phyloP scores from a whole-genome alignment of 2,888 invertebrate species.

The Punctoribates punctum region DNA sequence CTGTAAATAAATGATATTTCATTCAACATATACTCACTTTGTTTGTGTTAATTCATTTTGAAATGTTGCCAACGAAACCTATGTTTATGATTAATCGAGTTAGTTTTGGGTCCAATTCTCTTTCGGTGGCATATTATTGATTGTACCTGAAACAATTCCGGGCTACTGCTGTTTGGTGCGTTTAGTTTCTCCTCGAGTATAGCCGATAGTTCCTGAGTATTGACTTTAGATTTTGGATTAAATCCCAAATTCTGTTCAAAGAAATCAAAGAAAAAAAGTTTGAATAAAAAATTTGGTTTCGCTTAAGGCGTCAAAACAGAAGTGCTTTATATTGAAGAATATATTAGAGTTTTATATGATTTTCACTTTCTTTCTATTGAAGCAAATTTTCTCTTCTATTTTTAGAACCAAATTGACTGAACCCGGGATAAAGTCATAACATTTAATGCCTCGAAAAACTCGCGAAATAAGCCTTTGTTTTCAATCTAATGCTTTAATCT shows the following conservation, averaged over 20 bases:
- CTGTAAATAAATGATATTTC: not conserved
- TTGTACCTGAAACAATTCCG: conserved; percentile 22
- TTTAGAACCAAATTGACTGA: not conserved
- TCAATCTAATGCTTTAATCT: not conserved
- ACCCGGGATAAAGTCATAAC: not conserved
- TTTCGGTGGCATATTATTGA: not conserved
- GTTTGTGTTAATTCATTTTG: conserved; percentile 31
- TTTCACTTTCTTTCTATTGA: not conserved
- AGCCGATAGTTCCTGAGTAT: conserved; percentile 1
- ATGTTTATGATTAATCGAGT: not conserved
- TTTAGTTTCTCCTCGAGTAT: conserved; percentile 18
- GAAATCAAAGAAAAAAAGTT: conserved; percentile 4
- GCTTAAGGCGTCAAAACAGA: not conserved
- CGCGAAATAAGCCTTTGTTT: not conserved
- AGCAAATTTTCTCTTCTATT: not conserved
- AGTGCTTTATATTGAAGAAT: not conserved
- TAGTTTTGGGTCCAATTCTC: not conserved
- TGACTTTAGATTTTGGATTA: conserved; percentile 20
- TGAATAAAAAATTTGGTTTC: not conserved
- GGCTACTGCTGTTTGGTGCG: not conserved
- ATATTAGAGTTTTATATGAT: not conserved
- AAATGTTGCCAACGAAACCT: conserved; percentile 26
- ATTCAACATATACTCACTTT: conserved; percentile 8
- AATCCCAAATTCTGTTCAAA: conserved; percentile 14
- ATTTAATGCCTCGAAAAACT: not conserved